These are phyloP conservation scores for Willisornis vidua DNA, from an alignment of 2,113 vertebrate genomes.

Conservation along the genomic window DNA sequence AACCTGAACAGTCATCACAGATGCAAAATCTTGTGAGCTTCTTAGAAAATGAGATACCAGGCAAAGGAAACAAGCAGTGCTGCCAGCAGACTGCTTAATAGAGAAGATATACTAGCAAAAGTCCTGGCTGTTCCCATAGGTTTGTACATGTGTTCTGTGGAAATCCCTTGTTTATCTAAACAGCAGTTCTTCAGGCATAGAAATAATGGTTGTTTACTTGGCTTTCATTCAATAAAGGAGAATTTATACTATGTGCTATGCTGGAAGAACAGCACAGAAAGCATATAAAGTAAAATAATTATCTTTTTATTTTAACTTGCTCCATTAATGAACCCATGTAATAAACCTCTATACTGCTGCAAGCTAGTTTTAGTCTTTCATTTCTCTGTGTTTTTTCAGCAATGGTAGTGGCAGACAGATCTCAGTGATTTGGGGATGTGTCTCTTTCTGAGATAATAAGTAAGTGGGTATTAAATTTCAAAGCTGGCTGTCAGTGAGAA, in stretches of 20 bases:
- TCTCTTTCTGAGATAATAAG: slow-evolving; percentile 13
- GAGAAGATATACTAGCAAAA: not conserved
- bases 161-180: not conserved
- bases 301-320: not conserved
- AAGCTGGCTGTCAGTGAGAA: not conserved
- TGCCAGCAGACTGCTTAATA: not conserved
- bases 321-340: not conserved
- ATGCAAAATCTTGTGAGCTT: not conserved
- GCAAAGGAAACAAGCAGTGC: not conserved
- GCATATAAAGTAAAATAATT: not conserved
- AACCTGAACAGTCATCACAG: not conserved
- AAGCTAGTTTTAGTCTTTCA: not conserved
- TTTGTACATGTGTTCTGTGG: not conserved
- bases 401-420: not conserved
- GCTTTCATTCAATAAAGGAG: not conserved
- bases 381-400: not conserved
- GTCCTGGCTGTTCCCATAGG: fast-evolving
- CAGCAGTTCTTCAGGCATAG: not conserved
- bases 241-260: not conserved
- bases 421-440: not conserved
- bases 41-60: not conserved
- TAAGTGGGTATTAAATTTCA: not conserved
- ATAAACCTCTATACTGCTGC: not conserved
- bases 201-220: not conserved
- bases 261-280: not conserved